Conservation (phyloP, 2,888 invertebrate species). For the Heliconius erato region DNA sequence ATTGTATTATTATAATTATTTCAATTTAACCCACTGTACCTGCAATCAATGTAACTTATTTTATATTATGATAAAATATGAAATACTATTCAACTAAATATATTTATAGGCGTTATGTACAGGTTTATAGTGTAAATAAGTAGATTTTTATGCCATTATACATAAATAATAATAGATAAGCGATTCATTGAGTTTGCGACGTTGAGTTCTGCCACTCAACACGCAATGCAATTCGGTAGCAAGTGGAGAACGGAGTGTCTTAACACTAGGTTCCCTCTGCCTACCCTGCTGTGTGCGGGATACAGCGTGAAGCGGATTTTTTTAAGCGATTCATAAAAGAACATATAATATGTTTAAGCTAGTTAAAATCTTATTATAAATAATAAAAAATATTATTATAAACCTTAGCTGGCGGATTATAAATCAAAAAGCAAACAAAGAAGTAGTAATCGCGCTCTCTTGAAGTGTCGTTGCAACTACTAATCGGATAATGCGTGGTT, state of each 20-base stretch:
- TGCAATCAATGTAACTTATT: not conserved
- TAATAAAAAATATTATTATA: too few species aligned
- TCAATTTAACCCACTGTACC: too few species aligned
- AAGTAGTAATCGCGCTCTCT: conserved; percentile 51
- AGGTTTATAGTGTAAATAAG: too few species aligned
- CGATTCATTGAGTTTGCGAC: not conserved
- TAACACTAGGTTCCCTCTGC: too few species aligned
- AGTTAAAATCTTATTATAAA: not conserved
- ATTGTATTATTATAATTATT: too few species aligned
- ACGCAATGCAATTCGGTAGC: too few species aligned
- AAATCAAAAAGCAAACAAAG: conserved; percentile 52
- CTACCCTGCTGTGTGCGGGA: too few species aligned
- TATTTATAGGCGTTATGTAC: not conserved
- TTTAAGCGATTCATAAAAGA: not conserved
- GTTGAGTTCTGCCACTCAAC: too few species aligned
- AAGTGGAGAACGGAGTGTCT: too few species aligned
- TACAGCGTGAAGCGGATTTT: too few species aligned
- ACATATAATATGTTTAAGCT: not conserved
- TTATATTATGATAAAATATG: not conserved
- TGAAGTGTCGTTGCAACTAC: conserved; percentile 61
- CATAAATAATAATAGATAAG: too few species aligned
- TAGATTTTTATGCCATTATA: too few species aligned
- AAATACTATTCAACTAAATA: not conserved
- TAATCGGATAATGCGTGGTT: conserved; percentile 67
- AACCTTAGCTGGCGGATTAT: conserved; percentile 1